These are phyloP conservation scores for Rhabdomys dilectus DNA, from an alignment of 2,113 vertebrate genomes.

Conservation along the genomic window DNA sequence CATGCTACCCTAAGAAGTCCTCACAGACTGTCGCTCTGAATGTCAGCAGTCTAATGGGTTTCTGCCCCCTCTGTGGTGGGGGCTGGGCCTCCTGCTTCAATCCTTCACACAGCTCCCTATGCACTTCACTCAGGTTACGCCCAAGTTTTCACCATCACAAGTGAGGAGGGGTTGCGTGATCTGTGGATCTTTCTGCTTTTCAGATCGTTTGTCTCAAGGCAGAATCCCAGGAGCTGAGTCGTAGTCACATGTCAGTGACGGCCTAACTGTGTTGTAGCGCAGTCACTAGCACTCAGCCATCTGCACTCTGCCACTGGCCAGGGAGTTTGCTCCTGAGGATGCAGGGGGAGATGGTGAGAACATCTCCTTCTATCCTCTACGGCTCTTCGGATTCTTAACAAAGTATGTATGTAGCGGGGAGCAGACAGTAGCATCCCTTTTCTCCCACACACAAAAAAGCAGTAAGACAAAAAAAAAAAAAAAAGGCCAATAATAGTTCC, in stretches of 20 bases:
- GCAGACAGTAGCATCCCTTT: neutral
- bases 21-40: neutral
- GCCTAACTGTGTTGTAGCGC: too few relatives aligned
- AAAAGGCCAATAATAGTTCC: neutral
- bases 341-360: too few relatives aligned
- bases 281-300: too few relatives aligned
- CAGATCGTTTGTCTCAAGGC: slow-evolving; percentile 40
- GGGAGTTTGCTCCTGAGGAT: too few relatives aligned
- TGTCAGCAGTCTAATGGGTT: neutral
- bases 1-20: neutral
- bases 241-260: neutral
- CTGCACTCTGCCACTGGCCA: too few relatives aligned
- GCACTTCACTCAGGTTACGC: neutral
- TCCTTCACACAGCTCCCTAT: neutral
- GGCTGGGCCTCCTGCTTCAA: neutral
- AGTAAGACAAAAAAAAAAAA: slow-evolving; percentile 15
- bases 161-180: neutral
- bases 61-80: neutral
- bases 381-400: neutral
- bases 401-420: neutral
- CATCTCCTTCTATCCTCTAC: neutral
- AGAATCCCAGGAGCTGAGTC: neutral
- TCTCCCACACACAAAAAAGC: neutral
- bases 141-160: slow-evolving; percentile 13
- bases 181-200: neutral